These are phyloP conservation scores for Metacarcinus magister DNA, from an alignment of 2,888 invertebrate species.

Conservation along the genomic window DNA sequence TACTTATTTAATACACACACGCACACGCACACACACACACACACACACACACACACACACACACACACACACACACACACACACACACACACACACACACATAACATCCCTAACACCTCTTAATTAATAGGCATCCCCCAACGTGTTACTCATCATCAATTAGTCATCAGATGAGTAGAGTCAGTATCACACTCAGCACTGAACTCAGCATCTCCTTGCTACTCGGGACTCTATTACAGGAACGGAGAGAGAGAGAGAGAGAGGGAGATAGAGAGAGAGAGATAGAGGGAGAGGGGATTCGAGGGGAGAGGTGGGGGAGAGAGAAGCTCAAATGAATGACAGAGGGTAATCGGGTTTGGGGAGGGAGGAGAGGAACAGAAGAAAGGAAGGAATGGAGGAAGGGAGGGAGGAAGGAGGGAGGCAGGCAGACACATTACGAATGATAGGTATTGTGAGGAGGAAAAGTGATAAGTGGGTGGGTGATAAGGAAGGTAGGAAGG, in stretches of 20 bases:
- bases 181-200: neutral
- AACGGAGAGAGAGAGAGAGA: neutral
- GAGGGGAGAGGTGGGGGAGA: neutral
- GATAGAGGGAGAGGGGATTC: neutral
- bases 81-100: neutral
- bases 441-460: neutral
- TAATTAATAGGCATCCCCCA: slow-evolving; percentile 22
- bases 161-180: neutral
- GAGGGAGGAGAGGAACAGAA: neutral
- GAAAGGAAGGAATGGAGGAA: neutral
- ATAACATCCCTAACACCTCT: neutral
- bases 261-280: neutral
- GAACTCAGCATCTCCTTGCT: slow-evolving; percentile 34
- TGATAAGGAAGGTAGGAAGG: too few relatives aligned
- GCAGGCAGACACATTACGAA: neutral
- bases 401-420: neutral
- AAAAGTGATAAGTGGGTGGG: neutral
- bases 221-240: neutral
- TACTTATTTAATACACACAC: too few relatives aligned
- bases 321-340: neutral
- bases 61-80: neutral
- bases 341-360: neutral
- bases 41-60: neutral
- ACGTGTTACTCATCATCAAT: neutral
- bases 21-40: too few relatives aligned